Evolutionary conservation across 2,797 vertebrate genomes (phyloP), one percentile per base, ranked within the genome.

Genomic region (Amblyraja radiata): DNA sequence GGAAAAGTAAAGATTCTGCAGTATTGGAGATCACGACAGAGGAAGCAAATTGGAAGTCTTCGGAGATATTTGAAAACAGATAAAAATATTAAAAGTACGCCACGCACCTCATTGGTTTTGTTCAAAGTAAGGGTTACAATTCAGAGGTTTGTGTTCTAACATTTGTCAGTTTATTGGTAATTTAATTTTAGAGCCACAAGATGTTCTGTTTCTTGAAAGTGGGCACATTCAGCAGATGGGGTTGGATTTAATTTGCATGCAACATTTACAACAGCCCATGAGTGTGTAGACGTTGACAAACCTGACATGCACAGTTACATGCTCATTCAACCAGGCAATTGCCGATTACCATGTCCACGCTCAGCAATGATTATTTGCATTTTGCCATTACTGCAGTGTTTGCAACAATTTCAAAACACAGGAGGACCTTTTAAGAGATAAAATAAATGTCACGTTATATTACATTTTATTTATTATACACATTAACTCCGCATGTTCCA

Each of bases 281-380:
- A 91, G 74, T 28, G 36, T 28, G 23, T 25, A 39, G 36, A 46
- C 88, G 88, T 73, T 74, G 39, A 74, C 71, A 91, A 73, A 36
- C 23, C 11, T 39, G 68, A 74, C 36, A 91, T 74, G 65, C 68
- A 91, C 36, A 91, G 90, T 74, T 91, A 91, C 39, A 3, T 2
- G 39, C 63, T 88, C 63, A 68, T 54, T 21, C 68, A 74, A 39
- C 21, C 68, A 73, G 90, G 71, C 90, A 74, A 91, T 74, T 91
- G 88, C 1, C 21, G 32, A 91, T 91, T 71, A 91, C 36, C 39
- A 74, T 4, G 28, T 74, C 90, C 16, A 28, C 14, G 39, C 39
- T 58, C 71, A 92, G 90, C 76, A 92, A 92, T 76, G 90, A 54
- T 92, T 23, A 92, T 76, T 76, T 92, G 68, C 68, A 76, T 74